A percentile compares a stretch with the other conserved stretches of the same genome.
phyloP scores from a whole-genome alignment of 2,888 invertebrate species.

The Petrophora chlorosata region DNA sequence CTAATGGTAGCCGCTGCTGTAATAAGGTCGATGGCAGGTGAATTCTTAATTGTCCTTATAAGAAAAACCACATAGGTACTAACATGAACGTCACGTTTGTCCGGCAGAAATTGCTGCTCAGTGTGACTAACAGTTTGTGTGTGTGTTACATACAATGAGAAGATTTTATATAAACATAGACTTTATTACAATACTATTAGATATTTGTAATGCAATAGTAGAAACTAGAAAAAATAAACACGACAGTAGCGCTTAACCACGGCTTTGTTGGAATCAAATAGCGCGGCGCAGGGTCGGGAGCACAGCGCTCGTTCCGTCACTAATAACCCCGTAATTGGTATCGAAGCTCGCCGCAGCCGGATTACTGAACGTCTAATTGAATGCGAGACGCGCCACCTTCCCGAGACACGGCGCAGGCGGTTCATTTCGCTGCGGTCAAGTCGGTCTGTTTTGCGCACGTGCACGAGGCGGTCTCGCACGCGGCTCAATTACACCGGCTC shows the following conservation, averaged over 20 bases:
- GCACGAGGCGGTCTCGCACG: constrained; percentile 52
- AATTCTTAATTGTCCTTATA: not conserved
- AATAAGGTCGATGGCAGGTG: constrained; percentile 4
- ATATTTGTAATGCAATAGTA: constrained; percentile 5
- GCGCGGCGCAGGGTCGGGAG: constrained; percentile 43
- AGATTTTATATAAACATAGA: not conserved
- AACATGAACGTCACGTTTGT: no score
- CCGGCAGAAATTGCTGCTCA: not conserved
- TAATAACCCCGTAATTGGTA: constrained; percentile 83
- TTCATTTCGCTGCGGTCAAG: constrained; percentile 78
- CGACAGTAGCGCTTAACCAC: constrained; percentile 17
- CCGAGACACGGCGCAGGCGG: constrained; percentile 33
- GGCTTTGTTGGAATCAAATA: constrained; percentile 47
- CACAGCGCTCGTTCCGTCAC: constrained; percentile 69
- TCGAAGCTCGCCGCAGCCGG: constrained; percentile 81
- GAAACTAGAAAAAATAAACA: constrained; percentile 10
- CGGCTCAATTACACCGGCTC: constrained; percentile 69
- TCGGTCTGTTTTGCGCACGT: constrained; percentile 73
- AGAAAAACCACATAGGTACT: not conserved
- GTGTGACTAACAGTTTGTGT: no score
- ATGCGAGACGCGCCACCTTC: constrained; percentile 71
- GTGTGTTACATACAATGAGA: not conserved
- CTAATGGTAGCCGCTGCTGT: constrained; percentile 32
- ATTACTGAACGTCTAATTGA: constrained; percentile 83
- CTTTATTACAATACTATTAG: not conserved